Conservation (phyloP, 2,113 vertebrate species). For the Chionodraco myersi region DNA sequence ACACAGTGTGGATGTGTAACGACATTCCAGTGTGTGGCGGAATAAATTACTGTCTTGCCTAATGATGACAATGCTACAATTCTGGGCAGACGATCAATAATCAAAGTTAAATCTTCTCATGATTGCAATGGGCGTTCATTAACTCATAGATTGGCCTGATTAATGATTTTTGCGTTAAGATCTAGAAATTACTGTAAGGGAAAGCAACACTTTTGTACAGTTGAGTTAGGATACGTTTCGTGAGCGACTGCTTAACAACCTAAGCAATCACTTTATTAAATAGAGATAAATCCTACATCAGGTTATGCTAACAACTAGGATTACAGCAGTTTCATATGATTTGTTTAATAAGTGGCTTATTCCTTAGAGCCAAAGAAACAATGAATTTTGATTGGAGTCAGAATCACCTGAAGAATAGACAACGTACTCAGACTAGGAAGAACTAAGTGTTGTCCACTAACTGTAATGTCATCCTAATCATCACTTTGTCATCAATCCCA, state of each 20-base stretch:
- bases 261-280: background rate
- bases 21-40: conserved; percentile 36
- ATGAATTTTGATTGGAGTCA: background rate
- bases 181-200: background rate
- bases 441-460: background rate
- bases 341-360: background rate
- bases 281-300: background rate
- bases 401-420: background rate
- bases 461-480: background rate
- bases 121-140: conserved; percentile 20
- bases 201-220: background rate
- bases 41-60: conserved; percentile 50
- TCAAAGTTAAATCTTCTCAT: conserved; percentile 12
- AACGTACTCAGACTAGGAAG: background rate
- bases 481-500: no score
- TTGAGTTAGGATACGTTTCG: conserved; percentile 1
- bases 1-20: conserved; percentile 45
- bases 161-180: background rate
- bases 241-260: background rate
- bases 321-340: background rate
- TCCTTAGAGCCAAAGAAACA: background rate
- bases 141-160: conserved; percentile 17
- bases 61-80: conserved; percentile 50
- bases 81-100: conserved; percentile 46
- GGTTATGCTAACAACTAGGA: background rate